Conservation (phyloP, 2,888 invertebrate species). For the Lobophora halterata region DNA sequence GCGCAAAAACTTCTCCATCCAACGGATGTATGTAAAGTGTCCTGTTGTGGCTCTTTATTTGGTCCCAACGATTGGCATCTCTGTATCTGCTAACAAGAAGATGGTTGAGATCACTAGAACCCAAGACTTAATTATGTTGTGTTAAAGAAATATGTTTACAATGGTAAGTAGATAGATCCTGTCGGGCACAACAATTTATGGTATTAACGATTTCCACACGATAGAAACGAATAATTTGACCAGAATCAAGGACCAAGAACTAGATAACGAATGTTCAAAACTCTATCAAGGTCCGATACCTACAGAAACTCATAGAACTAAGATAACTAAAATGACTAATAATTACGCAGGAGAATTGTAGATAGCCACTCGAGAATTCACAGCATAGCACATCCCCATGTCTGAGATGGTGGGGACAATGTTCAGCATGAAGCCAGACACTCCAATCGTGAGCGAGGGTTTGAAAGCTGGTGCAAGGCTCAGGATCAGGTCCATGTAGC, state of each 20-base stretch:
- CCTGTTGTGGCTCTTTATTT: constrained; percentile 55
- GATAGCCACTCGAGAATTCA: constrained; percentile 83
- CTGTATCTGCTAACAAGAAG: constrained; percentile 74
- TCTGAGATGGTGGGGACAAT: constrained; percentile 84
- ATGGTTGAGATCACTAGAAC: too few relatives aligned
- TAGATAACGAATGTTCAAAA: too few relatives aligned
- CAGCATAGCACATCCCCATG: constrained; percentile 85
- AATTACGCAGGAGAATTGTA: constrained; percentile 80
- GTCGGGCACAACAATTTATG: too few relatives aligned
- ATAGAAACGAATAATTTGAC: too few relatives aligned
- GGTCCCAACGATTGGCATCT: constrained; percentile 78
- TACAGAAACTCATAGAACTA: too few relatives aligned
- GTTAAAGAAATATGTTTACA: too few relatives aligned
- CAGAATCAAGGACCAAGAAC: too few relatives aligned
- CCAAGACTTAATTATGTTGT: too few relatives aligned
- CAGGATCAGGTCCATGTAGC: constrained; percentile 80
- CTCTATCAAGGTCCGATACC: too few relatives aligned
- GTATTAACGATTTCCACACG: too few relatives aligned
- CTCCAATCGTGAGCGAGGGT: constrained; percentile 77
- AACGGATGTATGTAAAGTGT: constrained; percentile 84
- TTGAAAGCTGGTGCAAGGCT: constrained; percentile 75
- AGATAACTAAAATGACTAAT: too few relatives aligned
- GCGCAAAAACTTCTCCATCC: constrained; percentile 88
- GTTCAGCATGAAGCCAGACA: constrained; percentile 69
- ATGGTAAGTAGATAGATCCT: too few relatives aligned